phyloP scores from a whole-genome alignment of 2,113 vertebrate genomes.

The Prinia subflava region DNA sequence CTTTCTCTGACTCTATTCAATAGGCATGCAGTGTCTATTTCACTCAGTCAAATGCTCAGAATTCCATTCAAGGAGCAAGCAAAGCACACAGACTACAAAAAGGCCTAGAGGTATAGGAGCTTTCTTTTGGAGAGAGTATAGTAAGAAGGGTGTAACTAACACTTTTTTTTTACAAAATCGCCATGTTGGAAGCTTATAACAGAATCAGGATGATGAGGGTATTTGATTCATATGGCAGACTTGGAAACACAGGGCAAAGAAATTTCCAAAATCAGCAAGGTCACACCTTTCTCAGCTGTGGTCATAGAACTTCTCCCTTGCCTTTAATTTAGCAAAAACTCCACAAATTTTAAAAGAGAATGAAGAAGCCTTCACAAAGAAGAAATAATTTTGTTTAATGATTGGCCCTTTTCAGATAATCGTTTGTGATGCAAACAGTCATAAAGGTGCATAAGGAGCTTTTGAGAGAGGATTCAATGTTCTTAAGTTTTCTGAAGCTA shows the following conservation, averaged over 20 bases:
- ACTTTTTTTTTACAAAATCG: background rate
- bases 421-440: background rate
- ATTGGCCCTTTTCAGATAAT: background rate
- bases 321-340: background rate
- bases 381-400: background rate
- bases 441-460: background rate
- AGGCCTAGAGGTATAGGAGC: background rate
- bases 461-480: background rate
- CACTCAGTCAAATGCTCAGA: background rate
- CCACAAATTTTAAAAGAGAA: background rate
- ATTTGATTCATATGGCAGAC: background rate
- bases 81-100: background rate
- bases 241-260: background rate
- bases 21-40: background rate
- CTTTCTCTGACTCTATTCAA: background rate
- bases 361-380: background rate
- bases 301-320: background rate
- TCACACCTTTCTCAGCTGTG: background rate
- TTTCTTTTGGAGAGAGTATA: background rate
- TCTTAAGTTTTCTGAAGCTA: background rate
- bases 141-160: background rate
- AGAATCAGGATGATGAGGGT: background rate
- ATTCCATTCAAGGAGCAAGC: background rate
- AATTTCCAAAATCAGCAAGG: background rate
- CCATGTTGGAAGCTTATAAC: background rate